Evolutionary conservation across 2,888 invertebrate species (phyloP).

Genomic region (Campaea margaritaria): DNA sequence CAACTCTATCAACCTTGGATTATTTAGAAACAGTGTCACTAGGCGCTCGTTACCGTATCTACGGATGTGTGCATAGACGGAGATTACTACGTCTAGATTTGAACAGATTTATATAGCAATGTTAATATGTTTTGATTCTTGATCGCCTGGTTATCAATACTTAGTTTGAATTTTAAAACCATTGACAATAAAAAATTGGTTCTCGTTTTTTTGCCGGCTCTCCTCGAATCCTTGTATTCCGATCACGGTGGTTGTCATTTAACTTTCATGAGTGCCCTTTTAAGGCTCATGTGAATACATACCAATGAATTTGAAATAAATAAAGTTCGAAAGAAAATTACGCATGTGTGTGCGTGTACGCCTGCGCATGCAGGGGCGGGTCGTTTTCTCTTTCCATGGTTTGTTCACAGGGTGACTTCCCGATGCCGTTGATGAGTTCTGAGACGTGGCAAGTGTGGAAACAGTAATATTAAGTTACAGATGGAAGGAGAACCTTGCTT

Average conservation of each 20-base stretch:
- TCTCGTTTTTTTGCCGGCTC: no score
- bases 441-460: not conserved
- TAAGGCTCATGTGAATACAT: no score
- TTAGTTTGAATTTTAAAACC: no score
- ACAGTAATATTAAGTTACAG: no score
- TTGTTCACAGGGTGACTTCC: slow-evolving; percentile 46
- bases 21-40: slow-evolving; percentile 64
- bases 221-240: no score
- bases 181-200: no score
- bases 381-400: slow-evolving; percentile 71
- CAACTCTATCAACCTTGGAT: slow-evolving; percentile 64
- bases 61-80: not conserved
- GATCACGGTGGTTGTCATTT: no score
- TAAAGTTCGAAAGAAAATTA: not conserved
- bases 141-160: no score
- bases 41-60: slow-evolving; percentile 13
- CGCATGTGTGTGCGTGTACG: slow-evolving; percentile 24
- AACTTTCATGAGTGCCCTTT: no score
- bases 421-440: not conserved
- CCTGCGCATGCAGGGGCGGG: slow-evolving; percentile 41
- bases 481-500: no score
- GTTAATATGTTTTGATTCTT: no score
- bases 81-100: not conserved
- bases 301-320: not conserved
- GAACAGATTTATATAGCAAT: not conserved